Base-by-base conservation (phyloP, 2,888 invertebrate genomes). In the Platycnemis pennipes region DNA sequence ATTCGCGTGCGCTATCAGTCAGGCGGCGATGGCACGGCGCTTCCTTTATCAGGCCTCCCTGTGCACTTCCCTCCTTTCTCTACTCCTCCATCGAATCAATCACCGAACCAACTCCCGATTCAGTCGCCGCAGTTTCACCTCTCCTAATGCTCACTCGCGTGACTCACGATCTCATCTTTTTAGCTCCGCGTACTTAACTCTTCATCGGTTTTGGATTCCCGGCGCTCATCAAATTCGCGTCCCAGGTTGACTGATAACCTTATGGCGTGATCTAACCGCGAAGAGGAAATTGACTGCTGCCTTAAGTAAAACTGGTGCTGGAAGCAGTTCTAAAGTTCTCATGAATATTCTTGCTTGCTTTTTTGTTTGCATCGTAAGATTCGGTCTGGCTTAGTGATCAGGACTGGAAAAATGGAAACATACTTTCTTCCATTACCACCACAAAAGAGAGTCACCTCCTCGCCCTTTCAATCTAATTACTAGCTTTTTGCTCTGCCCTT, bases 1-100 rank as follows among this genome's bases (percentile, higher is more conserved):
- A 77, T 77, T 77, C 77, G 77, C 77, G 77, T 77, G 77, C 37
- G 37, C 77, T 77, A 77, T 77, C 77, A 77, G 77, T 37, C 37
- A 16, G 11, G 37, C 49, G 13, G 4, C 37, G 4, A 31, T 63
- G 26, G 26, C 2, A 7, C 26, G 53, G 13, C 77, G 37, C 77
- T 77, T 77, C 31, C 37, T 11, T 77, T 63, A 1, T 26, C 19
- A 22, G 22, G 63, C 37, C 11, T 37, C 37, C 8, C 37, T 37
- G 37, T 31, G 69, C 7, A 8, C 69, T 31, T 31, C 31, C 13
- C n/a, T 4, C n/a, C 69, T 31, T 13, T 31, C 37, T 11, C 11
- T 63, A 63, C 8, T 22, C 26, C 37, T 31, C 77, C 11, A 31
- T 77, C 37, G 77, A 37, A 77, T 77, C 77, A 77, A 77, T 77